Evolutionary conservation across 1,140 invertebrate species (phyloP).

Genomic region (Aphaenogaster ashmeadi): DNA sequence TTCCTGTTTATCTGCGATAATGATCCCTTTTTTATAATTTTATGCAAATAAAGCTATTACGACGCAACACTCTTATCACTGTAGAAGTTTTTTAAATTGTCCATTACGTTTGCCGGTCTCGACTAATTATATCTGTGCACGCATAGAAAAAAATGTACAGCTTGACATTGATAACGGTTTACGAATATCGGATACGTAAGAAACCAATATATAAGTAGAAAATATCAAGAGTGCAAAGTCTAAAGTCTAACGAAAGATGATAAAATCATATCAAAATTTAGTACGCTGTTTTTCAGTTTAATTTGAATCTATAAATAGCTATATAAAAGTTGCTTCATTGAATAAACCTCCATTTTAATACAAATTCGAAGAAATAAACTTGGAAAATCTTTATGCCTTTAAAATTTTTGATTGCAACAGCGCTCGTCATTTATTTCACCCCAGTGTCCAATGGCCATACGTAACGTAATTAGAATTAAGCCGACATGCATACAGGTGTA

Average conservation of each 20-base stretch:
- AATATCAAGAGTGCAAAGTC: not conserved
- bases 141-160: not conserved
- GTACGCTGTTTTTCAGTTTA: not conserved
- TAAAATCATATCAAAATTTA: not conserved
- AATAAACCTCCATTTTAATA: not conserved
- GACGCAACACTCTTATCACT: not conserved
- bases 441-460: not conserved
- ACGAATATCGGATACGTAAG: not conserved
- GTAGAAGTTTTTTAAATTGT: conserved; percentile 16
- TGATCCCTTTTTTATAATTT: not conserved
- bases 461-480: conserved; percentile 30
- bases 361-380: not conserved
- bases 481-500: conserved; percentile 11
- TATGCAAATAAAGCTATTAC: not conserved
- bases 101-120: not conserved
- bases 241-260: not conserved
- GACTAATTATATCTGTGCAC: not conserved
- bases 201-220: not conserved
- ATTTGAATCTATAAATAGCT: not conserved
- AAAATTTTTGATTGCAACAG: not conserved
- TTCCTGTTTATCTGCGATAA: not conserved
- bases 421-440: not conserved
- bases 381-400: not conserved
- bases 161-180: not conserved
- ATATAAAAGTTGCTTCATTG: not conserved